These are phyloP conservation scores for Dorcus parallelipipedus DNA, from an alignment of 2,888 invertebrate genomes.

Conservation along the genomic window DNA sequence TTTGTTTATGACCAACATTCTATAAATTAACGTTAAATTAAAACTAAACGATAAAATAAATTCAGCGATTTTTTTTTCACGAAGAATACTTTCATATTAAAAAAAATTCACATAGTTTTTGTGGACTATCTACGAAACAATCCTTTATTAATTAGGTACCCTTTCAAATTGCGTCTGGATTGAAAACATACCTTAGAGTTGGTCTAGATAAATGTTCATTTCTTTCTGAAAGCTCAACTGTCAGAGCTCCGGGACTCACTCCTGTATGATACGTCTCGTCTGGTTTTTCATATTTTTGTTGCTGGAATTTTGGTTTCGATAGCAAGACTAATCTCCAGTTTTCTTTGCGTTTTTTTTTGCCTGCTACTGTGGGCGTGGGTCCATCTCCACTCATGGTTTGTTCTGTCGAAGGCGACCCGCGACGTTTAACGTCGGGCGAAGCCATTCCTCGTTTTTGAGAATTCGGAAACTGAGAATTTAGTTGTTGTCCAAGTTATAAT, in stretches of 20 bases:
- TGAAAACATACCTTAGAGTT: slow-evolving; percentile 15
- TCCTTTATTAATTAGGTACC: no score
- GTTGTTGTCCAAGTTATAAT: background rate
- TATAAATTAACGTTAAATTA: background rate
- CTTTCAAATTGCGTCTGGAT: no score
- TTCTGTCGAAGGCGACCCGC: background rate
- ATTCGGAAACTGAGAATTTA: background rate
- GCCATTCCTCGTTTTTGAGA: background rate
- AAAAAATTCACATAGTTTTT: no score
- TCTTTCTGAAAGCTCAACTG: slow-evolving; percentile 10
- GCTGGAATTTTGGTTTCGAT: slow-evolving; percentile 20
- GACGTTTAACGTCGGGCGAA: background rate
- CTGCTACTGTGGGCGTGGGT: background rate
- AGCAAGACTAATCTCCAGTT: slow-evolving; percentile 28
- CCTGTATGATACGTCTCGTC: slow-evolving; percentile 9
- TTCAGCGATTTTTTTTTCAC: no score
- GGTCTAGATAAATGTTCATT: slow-evolving; percentile 20
- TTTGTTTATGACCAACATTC: slow-evolving; percentile 15
- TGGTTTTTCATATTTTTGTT: slow-evolving; percentile 15
- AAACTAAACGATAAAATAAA: no score
- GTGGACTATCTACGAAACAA: background rate
- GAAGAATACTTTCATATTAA: no score
- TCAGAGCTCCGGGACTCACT: slow-evolving; percentile 14
- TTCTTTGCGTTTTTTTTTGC: slow-evolving; percentile 17
- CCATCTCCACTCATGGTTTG: background rate